Percentiles rank a stretch among this genome's conserved stretches.
phyloP scores from a whole-genome alignment of 2,113 vertebrate species.

The Barbus barbus region DNA sequence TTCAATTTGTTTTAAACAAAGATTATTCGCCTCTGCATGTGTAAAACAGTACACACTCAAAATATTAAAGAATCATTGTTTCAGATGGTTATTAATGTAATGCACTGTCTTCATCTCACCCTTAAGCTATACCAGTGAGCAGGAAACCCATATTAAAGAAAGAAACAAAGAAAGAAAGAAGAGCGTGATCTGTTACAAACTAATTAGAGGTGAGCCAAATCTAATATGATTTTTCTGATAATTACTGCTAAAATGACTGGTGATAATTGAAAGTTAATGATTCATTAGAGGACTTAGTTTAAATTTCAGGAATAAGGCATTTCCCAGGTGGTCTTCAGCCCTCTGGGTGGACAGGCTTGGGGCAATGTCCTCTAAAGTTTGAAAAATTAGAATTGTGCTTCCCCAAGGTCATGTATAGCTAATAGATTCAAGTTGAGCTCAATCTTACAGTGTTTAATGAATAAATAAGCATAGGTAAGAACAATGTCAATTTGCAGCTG shows the following conservation, averaged over 20 bases:
- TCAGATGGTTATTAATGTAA: not conserved
- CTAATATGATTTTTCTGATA: conserved; percentile 31
- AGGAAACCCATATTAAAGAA: not conserved
- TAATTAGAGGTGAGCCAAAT: conserved; percentile 24
- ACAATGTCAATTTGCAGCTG: not conserved
- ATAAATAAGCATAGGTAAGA: conserved; percentile 17
- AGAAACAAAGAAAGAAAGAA: too few species aligned
- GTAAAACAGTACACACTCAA: not conserved
- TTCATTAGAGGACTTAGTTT: conserved; percentile 34
- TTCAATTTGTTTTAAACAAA: not conserved
- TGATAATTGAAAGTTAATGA: conserved; percentile 32
- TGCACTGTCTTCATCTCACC: not conserved
- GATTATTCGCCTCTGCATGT: not conserved
- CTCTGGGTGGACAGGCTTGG: conserved; percentile 30
- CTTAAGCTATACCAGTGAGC: not conserved
- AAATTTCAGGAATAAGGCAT: conserved; percentile 10
- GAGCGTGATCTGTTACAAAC: not conserved
- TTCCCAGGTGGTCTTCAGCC: conserved; percentile 20
- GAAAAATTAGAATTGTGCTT: conserved; percentile 14
- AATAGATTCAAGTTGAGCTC: conserved; percentile 6
- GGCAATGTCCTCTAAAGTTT: conserved; percentile 39
- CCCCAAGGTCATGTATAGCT: conserved; percentile 35
- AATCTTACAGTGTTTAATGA: conserved; percentile 10
- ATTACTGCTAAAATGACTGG: conserved; percentile 20
- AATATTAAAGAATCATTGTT: not conserved